Evolutionary conservation across 2,113 vertebrate genomes (phyloP).

Genomic region (Calyptomena viridis): DNA sequence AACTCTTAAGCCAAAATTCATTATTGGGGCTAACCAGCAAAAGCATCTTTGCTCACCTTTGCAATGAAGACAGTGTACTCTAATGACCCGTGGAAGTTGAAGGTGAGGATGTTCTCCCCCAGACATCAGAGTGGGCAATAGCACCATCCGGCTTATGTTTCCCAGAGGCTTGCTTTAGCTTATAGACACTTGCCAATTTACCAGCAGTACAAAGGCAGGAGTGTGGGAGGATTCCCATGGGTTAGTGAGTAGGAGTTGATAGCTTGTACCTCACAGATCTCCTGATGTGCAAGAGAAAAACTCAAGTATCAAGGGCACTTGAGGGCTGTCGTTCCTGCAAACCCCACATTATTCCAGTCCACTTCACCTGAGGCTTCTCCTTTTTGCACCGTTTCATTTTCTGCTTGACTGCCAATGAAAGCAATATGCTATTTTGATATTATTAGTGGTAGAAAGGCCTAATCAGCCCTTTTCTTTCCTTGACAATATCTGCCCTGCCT

Average conservation of each 20-base stretch:
- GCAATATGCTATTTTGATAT: conserved; percentile 39
- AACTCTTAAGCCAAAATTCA: background rate
- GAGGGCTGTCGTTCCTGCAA: background rate
- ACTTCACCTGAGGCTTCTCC: background rate
- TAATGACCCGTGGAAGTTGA: background rate
- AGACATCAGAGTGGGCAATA: background rate
- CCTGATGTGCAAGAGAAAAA: background rate
- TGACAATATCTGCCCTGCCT: background rate
- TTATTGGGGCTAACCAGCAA: background rate
- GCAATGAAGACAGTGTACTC: background rate
- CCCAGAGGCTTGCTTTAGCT: background rate
- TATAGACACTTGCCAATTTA: background rate
- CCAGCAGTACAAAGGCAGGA: background rate
- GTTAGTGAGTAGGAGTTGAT: background rate
- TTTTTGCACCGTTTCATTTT: background rate
- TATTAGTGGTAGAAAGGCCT: conserved; percentile 12
- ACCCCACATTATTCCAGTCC: conserved; percentile 3
- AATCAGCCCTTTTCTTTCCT: conserved; percentile 16
- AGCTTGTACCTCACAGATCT: conserved; percentile 11
- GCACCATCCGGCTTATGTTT: background rate
- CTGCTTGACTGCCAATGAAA: conserved; percentile 22
- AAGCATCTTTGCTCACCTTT: background rate
- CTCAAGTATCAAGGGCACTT: background rate
- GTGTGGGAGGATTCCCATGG: background rate
- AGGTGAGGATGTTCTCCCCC: background rate